A percentile compares a stretch with the other conserved stretches of the same genome.
phyloP scores from a whole-genome alignment of 2,113 vertebrate genomes.

The Neogobius melanostomus region DNA sequence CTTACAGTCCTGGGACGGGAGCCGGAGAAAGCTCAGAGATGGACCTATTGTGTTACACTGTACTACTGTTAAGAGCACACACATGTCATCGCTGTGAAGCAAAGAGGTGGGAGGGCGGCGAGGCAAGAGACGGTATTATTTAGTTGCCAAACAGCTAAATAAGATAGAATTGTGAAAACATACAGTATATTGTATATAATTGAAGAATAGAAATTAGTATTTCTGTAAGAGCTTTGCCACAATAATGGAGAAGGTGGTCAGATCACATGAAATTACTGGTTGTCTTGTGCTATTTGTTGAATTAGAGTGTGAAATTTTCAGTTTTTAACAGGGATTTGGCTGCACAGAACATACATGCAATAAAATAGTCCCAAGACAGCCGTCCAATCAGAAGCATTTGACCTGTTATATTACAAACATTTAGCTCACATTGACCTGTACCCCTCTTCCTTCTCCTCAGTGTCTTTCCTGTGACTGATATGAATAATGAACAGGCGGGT shows the following conservation, averaged over 20 bases:
- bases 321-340: too few species aligned
- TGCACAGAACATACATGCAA: slow-evolving; percentile 56
- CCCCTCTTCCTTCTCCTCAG: slow-evolving; percentile 64
- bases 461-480: slow-evolving; percentile 81
- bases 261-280: not conserved
- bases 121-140: too few species aligned
- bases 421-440: slow-evolving; percentile 87
- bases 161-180: not conserved
- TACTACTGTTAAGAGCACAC: not conserved
- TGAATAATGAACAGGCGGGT: slow-evolving; percentile 94
- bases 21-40: slow-evolving; percentile 39
- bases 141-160: not conserved
- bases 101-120: not conserved
- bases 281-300: not conserved
- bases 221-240: not conserved
- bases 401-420: slow-evolving; percentile 83
- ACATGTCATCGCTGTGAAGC: not conserved
- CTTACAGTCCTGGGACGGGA: slow-evolving; percentile 30
- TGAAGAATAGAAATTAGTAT: not conserved
- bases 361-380: slow-evolving; percentile 79
- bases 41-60: slow-evolving; percentile 46
- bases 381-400: slow-evolving; percentile 85
- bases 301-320: not conserved
- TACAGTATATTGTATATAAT: too few species aligned
- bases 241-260: not conserved